A percentile compares a stretch with the other conserved stretches of the same genome.
Evolutionary conservation across 2,888 invertebrate genomes (phyloP).

Genomic region (Chalcosyrphus nemorum): DNA sequence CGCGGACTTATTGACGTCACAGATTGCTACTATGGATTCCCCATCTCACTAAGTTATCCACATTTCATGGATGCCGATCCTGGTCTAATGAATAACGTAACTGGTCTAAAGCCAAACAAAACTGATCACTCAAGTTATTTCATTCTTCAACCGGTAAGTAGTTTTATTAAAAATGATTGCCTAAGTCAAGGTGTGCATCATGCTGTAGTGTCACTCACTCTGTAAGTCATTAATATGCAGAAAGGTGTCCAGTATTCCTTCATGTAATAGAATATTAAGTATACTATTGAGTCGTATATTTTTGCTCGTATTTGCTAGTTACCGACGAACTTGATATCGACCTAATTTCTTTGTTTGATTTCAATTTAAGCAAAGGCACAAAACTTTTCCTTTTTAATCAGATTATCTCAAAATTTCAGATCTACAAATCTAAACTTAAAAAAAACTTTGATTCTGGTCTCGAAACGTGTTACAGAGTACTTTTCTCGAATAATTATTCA

Average conservation of each 20-base stretch:
- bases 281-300: neutral
- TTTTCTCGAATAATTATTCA: no score
- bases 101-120: slow-evolving; percentile 86
- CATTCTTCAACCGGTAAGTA: slow-evolving; percentile 89
- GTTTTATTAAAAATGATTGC: no score
- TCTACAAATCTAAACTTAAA: no score
- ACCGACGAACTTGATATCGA: no score
- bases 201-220: slow-evolving; percentile 19
- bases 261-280: neutral
- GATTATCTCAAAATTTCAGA: no score
- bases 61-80: slow-evolving; percentile 91
- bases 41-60: slow-evolving; percentile 93
- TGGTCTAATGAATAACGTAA: slow-evolving; percentile 85
- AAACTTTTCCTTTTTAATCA: no score
- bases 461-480: no score
- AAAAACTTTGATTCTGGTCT: no score
- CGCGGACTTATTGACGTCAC: slow-evolving; percentile 91
- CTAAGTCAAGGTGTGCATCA: slow-evolving; percentile 42
- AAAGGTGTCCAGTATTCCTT: slow-evolving; percentile 5
- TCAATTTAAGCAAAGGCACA: no score
- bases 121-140: slow-evolving; percentile 87
- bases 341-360: no score
- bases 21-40: slow-evolving; percentile 95
- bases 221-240: slow-evolving; percentile 35
- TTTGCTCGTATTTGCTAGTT: neutral